Evolutionary conservation across 2,888 invertebrate species (phyloP).

Genomic region (Eupithecia insigniata): DNA sequence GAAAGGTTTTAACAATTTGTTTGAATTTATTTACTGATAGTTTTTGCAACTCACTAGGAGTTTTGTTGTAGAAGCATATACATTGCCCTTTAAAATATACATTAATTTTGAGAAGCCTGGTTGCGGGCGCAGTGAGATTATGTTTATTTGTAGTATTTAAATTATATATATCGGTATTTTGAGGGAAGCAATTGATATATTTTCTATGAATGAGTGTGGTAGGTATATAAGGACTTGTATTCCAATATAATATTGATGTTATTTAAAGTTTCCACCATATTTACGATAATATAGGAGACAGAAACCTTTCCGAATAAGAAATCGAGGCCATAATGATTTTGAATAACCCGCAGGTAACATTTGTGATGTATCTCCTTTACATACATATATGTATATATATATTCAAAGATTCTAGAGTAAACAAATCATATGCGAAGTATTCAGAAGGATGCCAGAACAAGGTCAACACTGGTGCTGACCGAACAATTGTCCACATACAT

Average conservation of each 20-base stretch:
- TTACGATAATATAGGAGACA: not conserved
- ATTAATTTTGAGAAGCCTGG: too few species aligned
- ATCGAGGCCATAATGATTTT: not conserved
- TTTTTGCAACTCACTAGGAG: too few species aligned
- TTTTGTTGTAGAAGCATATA: too few species aligned
- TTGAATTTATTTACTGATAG: too few species aligned
- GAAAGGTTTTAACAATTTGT: too few species aligned
- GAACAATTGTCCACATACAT: conserved; percentile 30
- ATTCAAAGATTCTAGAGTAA: not conserved
- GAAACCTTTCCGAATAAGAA: not conserved
- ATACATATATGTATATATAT: too few species aligned
- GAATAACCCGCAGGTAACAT: not conserved
- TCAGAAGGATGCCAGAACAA: conserved; percentile 33
- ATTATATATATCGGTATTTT: too few species aligned
- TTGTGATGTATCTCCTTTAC: not conserved
- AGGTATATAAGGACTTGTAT: not conserved
- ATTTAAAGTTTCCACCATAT: not conserved
- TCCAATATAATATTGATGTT: not conserved
- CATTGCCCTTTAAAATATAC: too few species aligned
- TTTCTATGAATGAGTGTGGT: too few species aligned
- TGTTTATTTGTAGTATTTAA: too few species aligned
- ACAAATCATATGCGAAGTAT: conserved; percentile 20
- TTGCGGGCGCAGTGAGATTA: too few species aligned
- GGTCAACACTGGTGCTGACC: conserved; percentile 32
- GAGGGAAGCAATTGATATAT: too few species aligned